Conservation (phyloP, 92 coral and sea anemone genomes). For the Actinostola sp. region DNA sequence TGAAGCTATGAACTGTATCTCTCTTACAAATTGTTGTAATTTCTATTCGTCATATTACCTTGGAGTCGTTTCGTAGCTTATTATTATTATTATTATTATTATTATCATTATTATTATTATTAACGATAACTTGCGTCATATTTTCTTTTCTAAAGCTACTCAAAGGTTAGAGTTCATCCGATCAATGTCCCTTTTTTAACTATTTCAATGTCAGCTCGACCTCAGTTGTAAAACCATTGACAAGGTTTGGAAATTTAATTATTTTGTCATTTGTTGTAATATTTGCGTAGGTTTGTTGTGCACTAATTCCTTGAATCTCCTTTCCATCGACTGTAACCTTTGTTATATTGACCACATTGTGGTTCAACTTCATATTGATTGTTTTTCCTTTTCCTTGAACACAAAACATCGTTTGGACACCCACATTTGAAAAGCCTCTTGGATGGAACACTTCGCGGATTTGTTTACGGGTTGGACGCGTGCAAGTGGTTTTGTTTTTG, state of each 20-base stretch:
- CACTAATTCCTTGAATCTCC: background rate
- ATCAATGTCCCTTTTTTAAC: too few relatives aligned
- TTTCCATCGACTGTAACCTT: background rate
- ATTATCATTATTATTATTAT: too few relatives aligned
- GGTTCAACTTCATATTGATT: background rate
- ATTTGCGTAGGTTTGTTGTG: background rate
- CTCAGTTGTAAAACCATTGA: slow-evolving; percentile 4
- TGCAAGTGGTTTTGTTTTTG: background rate
- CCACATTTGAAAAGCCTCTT: background rate
- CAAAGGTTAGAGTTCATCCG: too few relatives aligned
- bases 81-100: too few relatives aligned
- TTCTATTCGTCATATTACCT: too few relatives aligned
- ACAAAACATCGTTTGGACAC: background rate
- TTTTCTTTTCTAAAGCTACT: too few relatives aligned
- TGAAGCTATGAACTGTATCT: too few relatives aligned
- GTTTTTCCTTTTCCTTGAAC: background rate
- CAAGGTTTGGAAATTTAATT: background rate
- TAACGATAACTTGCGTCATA: too few relatives aligned
- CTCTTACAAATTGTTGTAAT: too few relatives aligned
- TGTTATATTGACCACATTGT: background rate
- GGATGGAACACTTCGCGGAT: background rate
- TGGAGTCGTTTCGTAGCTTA: too few relatives aligned
- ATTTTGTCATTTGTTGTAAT: background rate
- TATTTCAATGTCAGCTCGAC: background rate
- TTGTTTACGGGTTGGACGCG: background rate